A percentile compares a stretch with the other conserved stretches of the same genome.
Evolutionary conservation across 2,797 vertebrate species (phyloP).

Genomic region (Enteromius radiatus): DNA sequence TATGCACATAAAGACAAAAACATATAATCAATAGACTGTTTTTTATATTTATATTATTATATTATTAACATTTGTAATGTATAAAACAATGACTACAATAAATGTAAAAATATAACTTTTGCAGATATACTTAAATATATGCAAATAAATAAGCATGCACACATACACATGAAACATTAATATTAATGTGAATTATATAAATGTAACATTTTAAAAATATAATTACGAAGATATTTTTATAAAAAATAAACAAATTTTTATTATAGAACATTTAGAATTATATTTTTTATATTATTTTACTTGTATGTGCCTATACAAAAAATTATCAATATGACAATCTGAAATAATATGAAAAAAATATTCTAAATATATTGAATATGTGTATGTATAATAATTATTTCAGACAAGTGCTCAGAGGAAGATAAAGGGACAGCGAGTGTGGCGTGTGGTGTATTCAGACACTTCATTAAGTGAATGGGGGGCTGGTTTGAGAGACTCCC

Average conservation of each 20-base stretch:
- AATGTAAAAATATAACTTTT: background rate
- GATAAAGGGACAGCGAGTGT: constrained; percentile 27
- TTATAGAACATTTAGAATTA: background rate
- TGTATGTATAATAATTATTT: constrained; percentile 16
- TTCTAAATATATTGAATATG: background rate
- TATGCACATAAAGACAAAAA: background rate
- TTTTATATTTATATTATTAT: background rate
- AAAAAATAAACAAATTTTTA: background rate
- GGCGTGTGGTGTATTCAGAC: constrained; percentile 51
- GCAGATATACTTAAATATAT: background rate
- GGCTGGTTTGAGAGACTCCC: constrained; percentile 60
- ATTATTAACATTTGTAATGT: background rate
- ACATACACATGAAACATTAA: background rate
- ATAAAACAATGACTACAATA: background rate
- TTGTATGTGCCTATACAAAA: background rate
- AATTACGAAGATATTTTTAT: background rate
- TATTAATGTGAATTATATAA: background rate
- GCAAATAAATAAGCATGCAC: background rate
- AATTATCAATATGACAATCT: background rate
- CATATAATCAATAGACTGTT: background rate
- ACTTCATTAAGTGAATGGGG: constrained; percentile 63
- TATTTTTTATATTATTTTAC: too few relatives aligned
- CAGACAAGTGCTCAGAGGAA: constrained; percentile 12
- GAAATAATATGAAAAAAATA: constrained; percentile 16
- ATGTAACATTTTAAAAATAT: background rate